Base-by-base conservation (phyloP, 2,113 vertebrate species). In the Pseudorectes ferrugineus region DNA sequence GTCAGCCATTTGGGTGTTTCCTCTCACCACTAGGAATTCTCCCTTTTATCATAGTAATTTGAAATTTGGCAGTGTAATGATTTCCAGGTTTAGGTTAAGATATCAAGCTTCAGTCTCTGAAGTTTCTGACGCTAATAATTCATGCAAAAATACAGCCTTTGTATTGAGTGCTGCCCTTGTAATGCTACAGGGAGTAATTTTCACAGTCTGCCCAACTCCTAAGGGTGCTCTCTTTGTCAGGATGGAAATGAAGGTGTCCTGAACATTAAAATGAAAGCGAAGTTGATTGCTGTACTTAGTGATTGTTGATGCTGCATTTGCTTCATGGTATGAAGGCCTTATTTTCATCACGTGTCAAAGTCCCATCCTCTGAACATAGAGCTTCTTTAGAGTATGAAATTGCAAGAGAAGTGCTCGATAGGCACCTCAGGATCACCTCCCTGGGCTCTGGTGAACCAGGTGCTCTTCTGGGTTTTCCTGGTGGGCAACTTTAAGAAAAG, bases 291-390 rank as follows among this genome's bases (percentile, higher is more conserved):
- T 67, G 18, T n/a, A 35, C 40, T 85, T 52, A 65, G 45, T 25
- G 36, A 29, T 22, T 65, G 57, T 79, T 86, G 38, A 23, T 54
- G 62, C 62, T 23, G 38, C 66, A n/a, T 81, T 88, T 72, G 16
- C 67, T 79, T 76, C 23, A 33, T 0, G 2, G 22, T 33, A 12
- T 49, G 42, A 73, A 96, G 49, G 58, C 31, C 28, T 57, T 36
- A 16, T 88, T 92, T 88, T 79, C 12, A 12, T n/a, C 48, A 17
- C 46, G n/a, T 79, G 78, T 59, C 49, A 8, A 67, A 54, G 29
- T n/a, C 45, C 11, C 23, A 21, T 45, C 35, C 20, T 77, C 58
- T 66, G 55, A 70, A 57, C 0, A 0, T 0, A 1, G 4, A 65
- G 26, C 24, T 68, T 28, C 17, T 59, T 83, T 55, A 29, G 9